These are phyloP conservation scores for Pomatorhinus ruficollis DNA, from an alignment of 2,113 vertebrate genomes.

Conservation along the genomic window DNA sequence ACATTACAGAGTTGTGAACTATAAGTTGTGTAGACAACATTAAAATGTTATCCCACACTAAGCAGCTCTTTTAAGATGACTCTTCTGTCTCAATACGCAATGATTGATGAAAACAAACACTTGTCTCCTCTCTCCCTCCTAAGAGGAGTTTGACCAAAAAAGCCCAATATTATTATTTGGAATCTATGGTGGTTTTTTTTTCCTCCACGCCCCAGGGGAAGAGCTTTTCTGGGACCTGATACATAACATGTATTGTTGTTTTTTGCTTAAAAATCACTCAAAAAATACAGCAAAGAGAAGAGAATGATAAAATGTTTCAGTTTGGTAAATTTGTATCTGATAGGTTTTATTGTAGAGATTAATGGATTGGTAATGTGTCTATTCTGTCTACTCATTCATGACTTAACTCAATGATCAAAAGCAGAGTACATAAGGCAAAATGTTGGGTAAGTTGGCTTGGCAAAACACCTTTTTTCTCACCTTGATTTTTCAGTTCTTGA, in stretches of 20 bases:
- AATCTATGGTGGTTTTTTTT: background rate
- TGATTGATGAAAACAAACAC: background rate
- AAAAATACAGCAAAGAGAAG: background rate
- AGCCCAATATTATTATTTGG: background rate
- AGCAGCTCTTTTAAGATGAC: background rate
- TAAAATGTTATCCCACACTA: background rate
- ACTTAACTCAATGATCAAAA: background rate
- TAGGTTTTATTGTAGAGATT: background rate
- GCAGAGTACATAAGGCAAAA: background rate
- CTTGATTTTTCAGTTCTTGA: background rate
- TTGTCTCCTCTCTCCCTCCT: background rate
- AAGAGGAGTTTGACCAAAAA: background rate
- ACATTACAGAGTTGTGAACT: background rate
- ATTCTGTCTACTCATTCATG: background rate
- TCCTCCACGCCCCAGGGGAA: fast-evolving
- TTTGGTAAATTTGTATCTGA: background rate
- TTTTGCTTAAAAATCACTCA: background rate
- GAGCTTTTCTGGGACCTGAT: background rate
- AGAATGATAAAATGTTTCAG: background rate
- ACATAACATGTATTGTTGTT: background rate
- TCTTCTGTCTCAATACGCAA: background rate
- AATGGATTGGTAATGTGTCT: background rate
- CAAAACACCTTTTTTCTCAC: background rate
- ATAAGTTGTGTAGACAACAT: background rate
- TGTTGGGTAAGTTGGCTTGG: background rate